A percentile compares a stretch with the other conserved stretches of the same genome.
Evolutionary conservation across 2,113 vertebrate species (phyloP).

Genomic region (Columbina picui): DNA sequence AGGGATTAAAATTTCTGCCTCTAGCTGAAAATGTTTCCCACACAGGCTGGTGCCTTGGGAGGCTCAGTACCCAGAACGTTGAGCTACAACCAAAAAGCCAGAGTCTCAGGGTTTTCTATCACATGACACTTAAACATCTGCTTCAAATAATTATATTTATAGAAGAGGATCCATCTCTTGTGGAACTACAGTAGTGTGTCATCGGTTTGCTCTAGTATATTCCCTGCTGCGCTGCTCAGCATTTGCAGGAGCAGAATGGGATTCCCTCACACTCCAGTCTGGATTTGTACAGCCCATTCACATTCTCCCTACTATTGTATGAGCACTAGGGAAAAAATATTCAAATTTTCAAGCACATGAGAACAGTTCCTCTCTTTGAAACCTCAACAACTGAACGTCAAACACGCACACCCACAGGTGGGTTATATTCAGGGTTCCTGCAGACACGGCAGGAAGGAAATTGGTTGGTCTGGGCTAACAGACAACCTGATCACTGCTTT

Average conservation of each 20-base stretch:
- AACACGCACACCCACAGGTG: not conserved
- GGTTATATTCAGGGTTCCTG: not conserved
- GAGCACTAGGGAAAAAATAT: not conserved
- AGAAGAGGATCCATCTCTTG: not conserved
- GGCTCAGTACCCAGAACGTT: not conserved
- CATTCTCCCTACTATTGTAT: not conserved
- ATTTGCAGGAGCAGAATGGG: not conserved
- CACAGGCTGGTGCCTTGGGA: accelerated
- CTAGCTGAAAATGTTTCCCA: not conserved
- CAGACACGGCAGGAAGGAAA: slow-evolving; percentile 47
- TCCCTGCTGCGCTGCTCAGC: not conserved
- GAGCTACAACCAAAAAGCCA: not conserved
- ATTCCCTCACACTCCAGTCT: not conserved
- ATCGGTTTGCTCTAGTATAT: not conserved
- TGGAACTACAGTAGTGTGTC: accelerated
- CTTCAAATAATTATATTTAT: not conserved
- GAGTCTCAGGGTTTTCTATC: not conserved
- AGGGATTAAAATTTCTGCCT: not conserved
- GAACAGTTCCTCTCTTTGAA: slow-evolving; percentile 5
- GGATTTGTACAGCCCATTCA: not conserved
- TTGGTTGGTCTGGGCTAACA: not conserved
- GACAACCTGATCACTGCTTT: not conserved
- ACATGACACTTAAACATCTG: not conserved
- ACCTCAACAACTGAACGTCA: not conserved
- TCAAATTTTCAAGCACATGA: not conserved